Conservation (phyloP, 2,797 vertebrate genomes). For the Neostethus bicornis region DNA sequence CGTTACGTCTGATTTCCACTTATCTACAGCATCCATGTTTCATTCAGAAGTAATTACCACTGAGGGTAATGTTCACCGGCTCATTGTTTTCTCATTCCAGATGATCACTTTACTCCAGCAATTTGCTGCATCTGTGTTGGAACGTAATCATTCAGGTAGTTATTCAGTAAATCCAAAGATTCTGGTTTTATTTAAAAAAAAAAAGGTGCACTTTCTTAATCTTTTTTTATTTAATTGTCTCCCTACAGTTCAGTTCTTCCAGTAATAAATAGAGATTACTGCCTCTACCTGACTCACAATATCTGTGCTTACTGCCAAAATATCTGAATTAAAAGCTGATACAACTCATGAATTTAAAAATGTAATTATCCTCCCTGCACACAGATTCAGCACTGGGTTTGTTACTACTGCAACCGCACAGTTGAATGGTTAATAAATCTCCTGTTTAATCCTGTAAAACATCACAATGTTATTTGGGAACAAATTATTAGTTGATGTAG, state of each 20-base stretch:
- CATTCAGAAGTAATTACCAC: conserved; percentile 36
- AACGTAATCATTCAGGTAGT: conserved; percentile 1
- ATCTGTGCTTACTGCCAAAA: background rate
- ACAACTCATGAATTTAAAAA: conserved; percentile 4
- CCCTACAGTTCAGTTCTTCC: background rate
- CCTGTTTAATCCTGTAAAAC: background rate
- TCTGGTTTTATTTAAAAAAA: too few relatives aligned
- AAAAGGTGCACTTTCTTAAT: background rate
- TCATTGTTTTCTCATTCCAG: conserved; percentile 51
- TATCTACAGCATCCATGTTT: conserved; percentile 31
- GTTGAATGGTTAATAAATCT: background rate
- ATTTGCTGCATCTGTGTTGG: conserved; percentile 6
- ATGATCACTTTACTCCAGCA: conserved; percentile 23
- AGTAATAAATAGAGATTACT: background rate
- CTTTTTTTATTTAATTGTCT: background rate
- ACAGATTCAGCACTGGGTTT: background rate
- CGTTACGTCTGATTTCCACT: conserved; percentile 23
- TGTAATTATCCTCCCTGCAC: conserved; percentile 2
- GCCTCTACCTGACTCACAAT: background rate
- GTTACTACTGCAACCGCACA: background rate
- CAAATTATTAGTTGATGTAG: background rate
- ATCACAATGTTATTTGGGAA: background rate
- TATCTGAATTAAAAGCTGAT: conserved; percentile 8
- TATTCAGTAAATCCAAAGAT: background rate
- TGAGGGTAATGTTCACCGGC: conserved; percentile 38